Conservation (phyloP, 2,113 vertebrate species). For the Microtus richardsoni region DNA sequence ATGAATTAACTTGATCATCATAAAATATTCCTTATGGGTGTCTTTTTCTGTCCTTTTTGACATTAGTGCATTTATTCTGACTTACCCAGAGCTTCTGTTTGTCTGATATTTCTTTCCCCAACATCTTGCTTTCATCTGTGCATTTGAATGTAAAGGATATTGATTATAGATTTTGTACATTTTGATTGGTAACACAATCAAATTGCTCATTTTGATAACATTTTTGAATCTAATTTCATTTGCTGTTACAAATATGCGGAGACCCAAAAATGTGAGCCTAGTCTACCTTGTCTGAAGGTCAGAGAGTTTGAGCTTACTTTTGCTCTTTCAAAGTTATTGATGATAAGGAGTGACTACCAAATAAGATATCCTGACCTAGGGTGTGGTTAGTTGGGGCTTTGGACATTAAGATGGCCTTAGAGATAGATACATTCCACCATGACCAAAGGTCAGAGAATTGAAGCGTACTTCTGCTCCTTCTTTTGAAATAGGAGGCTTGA, state of each 20-base stretch:
- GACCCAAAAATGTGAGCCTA: too few species aligned
- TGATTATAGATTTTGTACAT: neutral
- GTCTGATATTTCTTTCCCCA: neutral
- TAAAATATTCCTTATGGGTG: neutral
- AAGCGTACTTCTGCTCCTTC: too few species aligned
- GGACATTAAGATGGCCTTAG: too few species aligned
- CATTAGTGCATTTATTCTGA: neutral
- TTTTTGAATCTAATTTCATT: neutral
- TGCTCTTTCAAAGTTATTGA: too few species aligned
- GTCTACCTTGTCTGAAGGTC: too few species aligned
- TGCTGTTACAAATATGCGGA: neutral
- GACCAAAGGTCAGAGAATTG: too few species aligned
- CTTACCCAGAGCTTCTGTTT: neutral
- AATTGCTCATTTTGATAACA: constrained; percentile 2
- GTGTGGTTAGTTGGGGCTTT: too few species aligned
- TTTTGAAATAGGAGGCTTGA: too few species aligned
- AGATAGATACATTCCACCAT: too few species aligned
- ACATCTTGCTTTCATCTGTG: constrained; percentile 21
- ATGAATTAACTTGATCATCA: constrained; percentile 11
- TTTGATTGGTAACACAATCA: neutral
- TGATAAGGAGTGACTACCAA: too few species aligned
- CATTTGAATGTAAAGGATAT: neutral
- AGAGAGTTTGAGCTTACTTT: too few species aligned
- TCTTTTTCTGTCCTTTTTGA: neutral
- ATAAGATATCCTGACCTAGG: too few species aligned